Conservation (phyloP, 2,888 invertebrate species). For the Bruchidius siliquastri region DNA sequence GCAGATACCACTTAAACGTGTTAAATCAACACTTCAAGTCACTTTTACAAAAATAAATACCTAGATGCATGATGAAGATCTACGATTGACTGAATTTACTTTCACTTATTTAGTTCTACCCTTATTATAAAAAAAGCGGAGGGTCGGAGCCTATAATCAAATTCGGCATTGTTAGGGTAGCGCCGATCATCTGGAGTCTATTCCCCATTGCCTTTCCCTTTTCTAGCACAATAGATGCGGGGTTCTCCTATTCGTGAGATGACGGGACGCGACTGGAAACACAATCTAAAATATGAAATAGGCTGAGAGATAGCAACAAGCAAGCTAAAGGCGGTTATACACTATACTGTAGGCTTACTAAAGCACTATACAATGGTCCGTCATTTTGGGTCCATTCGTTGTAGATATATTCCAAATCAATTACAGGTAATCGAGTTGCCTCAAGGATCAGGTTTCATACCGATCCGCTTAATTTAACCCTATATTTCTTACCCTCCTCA, state of each 20-base stretch:
- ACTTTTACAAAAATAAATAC: too few relatives aligned
- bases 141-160: neutral
- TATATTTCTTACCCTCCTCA: too few relatives aligned
- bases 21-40: neutral
- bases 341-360: too few relatives aligned
- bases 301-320: neutral
- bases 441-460: too few relatives aligned
- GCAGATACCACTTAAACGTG: too few relatives aligned
- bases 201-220: neutral
- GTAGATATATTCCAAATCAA: too few relatives aligned
- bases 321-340: neutral
- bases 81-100: neutral
- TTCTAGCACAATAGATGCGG: neutral
- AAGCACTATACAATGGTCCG: too few relatives aligned
- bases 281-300: neutral
- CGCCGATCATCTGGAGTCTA: neutral
- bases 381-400: too few relatives aligned
- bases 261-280: neutral
- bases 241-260: neutral
- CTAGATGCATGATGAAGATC: neutral
- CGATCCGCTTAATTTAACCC: too few relatives aligned
- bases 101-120: neutral
- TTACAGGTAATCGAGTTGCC: too few relatives aligned
- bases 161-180: neutral
- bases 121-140: neutral